These are phyloP conservation scores for Tympanoctomys barrerae DNA, from an alignment of 2,797 vertebrate species.

Conservation along the genomic window DNA sequence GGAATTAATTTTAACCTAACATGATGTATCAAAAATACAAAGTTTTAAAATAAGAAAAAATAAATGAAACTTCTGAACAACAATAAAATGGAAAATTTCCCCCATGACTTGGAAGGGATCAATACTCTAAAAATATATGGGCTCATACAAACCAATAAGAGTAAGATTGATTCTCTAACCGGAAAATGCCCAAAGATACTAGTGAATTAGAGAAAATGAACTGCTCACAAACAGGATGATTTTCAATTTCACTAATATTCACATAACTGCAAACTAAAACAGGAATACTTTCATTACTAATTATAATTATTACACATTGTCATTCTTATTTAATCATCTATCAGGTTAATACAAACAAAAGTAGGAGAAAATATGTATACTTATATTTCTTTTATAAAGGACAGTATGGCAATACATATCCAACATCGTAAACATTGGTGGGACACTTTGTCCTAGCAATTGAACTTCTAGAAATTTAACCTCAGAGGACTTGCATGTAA, in stretches of 20 bases:
- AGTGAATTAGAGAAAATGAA: background rate
- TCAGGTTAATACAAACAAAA: background rate
- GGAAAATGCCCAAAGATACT: slow-evolving; percentile 19
- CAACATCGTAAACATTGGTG: background rate
- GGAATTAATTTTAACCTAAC: background rate
- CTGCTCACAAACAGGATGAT: background rate
- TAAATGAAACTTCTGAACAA: background rate
- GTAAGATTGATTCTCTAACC: background rate
- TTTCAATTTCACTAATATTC: slow-evolving; percentile 23
- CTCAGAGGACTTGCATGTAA: background rate
- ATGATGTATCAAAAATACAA: background rate
- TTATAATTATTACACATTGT: background rate
- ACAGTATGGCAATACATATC: background rate
- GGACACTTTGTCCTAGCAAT: background rate
- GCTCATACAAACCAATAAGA: background rate
- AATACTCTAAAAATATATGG: background rate
- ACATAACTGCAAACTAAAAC: background rate
- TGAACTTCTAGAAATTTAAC: slow-evolving; percentile 16
- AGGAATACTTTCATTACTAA: background rate
- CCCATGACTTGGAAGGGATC: background rate
- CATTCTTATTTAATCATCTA: background rate
- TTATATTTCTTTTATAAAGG: background rate
- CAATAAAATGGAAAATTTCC: slow-evolving; percentile 9
- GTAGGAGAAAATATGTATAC: background rate
- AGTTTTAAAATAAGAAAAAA: slow-evolving; percentile 36